A percentile compares a stretch with the other conserved stretches of the same genome.
Conservation (phyloP, 2,113 vertebrate genomes). For the Pleuronectes platessa region DNA sequence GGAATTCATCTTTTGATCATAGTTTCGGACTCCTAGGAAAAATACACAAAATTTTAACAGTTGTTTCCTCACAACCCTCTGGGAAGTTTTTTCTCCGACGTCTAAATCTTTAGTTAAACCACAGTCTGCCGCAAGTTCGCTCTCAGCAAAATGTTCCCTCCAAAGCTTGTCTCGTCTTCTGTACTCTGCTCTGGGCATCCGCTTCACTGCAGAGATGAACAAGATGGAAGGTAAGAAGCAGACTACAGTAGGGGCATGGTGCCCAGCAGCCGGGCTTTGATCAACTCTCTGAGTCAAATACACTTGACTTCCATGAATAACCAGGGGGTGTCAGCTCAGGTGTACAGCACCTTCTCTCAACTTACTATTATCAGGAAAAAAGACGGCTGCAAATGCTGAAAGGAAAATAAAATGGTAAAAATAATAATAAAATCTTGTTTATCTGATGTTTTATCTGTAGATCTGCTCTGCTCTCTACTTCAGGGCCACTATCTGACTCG, state of each 20-base stretch:
- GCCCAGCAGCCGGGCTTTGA: conserved; percentile 67
- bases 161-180: conserved; percentile 45
- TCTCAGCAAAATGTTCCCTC: conserved; percentile 26
- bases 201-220: conserved; percentile 44
- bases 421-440: neutral
- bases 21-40: neutral
- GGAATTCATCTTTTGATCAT: neutral
- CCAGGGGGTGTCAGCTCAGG: conserved; percentile 24
- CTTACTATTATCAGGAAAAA: neutral
- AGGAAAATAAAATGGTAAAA: neutral
- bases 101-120: conserved; percentile 47
- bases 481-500: neutral
- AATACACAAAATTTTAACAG: neutral
- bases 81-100: conserved; percentile 26
- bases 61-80: neutral
- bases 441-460: neutral
- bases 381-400: neutral
- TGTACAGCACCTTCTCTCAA: conserved; percentile 13
- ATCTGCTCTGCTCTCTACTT: neutral
- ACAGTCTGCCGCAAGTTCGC: conserved; percentile 3
- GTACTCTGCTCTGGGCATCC: conserved; percentile 42
- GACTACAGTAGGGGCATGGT: conserved; percentile 45
- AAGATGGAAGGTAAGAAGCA: conserved; percentile 51
- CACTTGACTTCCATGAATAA: conserved; percentile 49
- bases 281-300: conserved; percentile 59